phyloP scores from a whole-genome alignment of 2,888 invertebrate genomes.

The Cantharis lateralis region DNA sequence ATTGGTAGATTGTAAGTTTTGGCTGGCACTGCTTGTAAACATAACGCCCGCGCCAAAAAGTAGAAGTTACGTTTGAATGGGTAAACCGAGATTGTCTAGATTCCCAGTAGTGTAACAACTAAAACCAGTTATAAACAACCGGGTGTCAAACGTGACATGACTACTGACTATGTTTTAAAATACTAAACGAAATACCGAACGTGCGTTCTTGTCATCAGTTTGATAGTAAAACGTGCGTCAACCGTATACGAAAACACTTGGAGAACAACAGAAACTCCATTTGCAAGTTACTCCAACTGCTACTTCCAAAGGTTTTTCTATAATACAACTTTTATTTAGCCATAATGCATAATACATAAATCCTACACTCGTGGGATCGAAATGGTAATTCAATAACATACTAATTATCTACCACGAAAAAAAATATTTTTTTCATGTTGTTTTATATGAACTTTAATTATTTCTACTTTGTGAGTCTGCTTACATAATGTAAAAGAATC shows the following conservation, averaged over 20 bases:
- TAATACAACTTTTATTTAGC: neutral
- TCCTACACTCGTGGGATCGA: neutral
- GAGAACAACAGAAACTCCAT: neutral
- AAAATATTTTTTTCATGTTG: too few species aligned
- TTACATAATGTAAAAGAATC: neutral
- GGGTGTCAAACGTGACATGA: slow-evolving; percentile 44
- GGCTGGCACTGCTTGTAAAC: slow-evolving; percentile 27
- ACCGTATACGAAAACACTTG: slow-evolving; percentile 1
- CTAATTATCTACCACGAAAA: neutral
- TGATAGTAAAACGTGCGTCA: slow-evolving; percentile 25
- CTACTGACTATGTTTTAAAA: slow-evolving; percentile 37
- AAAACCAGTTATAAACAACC: slow-evolving; percentile 44
- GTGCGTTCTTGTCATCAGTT: slow-evolving; percentile 26
- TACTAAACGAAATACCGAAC: slow-evolving; percentile 20
- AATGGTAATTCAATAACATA: neutral
- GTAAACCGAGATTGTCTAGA: slow-evolving; percentile 41
- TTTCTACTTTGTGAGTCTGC: neutral
- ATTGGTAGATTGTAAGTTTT: slow-evolving; percentile 18
- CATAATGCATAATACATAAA: neutral
- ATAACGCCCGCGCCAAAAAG: slow-evolving; percentile 16
- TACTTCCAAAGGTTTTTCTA: neutral
- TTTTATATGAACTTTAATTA: neutral
- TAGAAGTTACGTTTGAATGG: slow-evolving; percentile 17
- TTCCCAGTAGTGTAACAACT: slow-evolving; percentile 38
- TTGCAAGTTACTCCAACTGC: neutral